A percentile compares a stretch with the other conserved stretches of the same genome.
Conservation (phyloP, 2,113 vertebrate species). For the Galeopterus variegatus region DNA sequence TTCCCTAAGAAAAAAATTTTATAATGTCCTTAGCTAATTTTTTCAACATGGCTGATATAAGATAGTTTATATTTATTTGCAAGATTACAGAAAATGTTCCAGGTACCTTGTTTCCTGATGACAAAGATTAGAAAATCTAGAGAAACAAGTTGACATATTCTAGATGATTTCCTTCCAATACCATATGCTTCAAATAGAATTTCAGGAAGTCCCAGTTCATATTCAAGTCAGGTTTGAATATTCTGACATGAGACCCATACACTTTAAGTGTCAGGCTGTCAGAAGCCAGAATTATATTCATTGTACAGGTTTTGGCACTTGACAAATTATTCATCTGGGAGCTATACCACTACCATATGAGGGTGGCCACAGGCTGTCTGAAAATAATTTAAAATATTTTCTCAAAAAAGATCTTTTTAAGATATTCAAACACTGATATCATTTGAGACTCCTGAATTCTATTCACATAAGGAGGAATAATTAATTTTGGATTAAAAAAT, state of each 20-base stretch:
- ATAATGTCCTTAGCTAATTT: not conserved
- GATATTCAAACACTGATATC: constrained; percentile 22
- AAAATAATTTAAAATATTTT: constrained; percentile 69
- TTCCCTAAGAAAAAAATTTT: not conserved
- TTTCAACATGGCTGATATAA: constrained; percentile 43
- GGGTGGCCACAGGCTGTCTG: not conserved
- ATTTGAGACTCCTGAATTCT: not conserved
- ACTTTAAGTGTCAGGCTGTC: constrained; percentile 18
- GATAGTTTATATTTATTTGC: not conserved
- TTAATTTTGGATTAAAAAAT: constrained; percentile 11
- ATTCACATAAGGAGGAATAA: not conserved
- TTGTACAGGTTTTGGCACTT: not conserved
- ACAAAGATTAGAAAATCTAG: constrained; percentile 31
- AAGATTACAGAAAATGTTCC: not conserved
- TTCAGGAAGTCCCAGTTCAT: constrained; percentile 32
- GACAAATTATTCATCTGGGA: constrained; percentile 54
- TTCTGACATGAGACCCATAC: constrained; percentile 4
- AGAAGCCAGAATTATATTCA: constrained; percentile 59
- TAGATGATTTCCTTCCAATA: constrained; percentile 41
- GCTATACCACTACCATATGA: not conserved
- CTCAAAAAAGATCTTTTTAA: constrained; percentile 2
- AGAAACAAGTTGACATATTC: not conserved
- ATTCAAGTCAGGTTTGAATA: constrained; percentile 22
- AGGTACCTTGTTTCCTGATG: constrained; percentile 45
- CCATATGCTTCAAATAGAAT: constrained; percentile 2